phyloP scores from a whole-genome alignment of 2,888 invertebrate species.

The Thymelicus acteon region DNA sequence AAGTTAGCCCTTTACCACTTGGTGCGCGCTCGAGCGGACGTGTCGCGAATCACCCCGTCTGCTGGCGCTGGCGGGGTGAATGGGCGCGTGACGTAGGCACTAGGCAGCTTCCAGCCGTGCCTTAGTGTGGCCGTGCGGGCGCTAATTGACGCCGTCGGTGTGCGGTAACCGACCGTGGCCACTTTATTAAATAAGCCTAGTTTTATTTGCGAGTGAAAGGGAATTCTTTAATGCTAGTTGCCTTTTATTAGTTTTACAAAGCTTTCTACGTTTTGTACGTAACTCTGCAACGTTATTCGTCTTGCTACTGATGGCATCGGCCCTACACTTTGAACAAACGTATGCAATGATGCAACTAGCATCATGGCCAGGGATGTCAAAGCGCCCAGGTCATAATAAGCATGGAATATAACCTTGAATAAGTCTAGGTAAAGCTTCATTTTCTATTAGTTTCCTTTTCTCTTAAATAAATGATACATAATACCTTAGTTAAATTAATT shows the following conservation, averaged over 20 bases:
- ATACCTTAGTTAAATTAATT: too few relatives aligned
- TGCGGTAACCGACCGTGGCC: slow-evolving; percentile 2
- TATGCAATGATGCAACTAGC: too few relatives aligned
- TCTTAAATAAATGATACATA: too few relatives aligned
- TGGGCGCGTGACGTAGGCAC: background rate
- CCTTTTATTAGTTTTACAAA: background rate
- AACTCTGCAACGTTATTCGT: too few relatives aligned
- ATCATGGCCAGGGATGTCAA: too few relatives aligned
- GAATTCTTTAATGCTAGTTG: slow-evolving; percentile 5
- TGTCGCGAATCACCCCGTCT: slow-evolving; percentile 14
- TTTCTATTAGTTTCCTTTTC: too few relatives aligned
- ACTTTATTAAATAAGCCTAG: slow-evolving; percentile 16
- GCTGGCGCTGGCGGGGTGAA: slow-evolving; percentile 2
- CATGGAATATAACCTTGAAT: too few relatives aligned
- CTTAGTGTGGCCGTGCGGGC: background rate
- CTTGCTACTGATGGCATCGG: too few relatives aligned
- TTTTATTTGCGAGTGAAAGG: slow-evolving; percentile 10
- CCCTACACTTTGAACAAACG: too few relatives aligned
- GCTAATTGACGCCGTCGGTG: slow-evolving; percentile 18
- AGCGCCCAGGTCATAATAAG: too few relatives aligned
- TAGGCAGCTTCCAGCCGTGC: background rate
- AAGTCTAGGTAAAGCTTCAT: too few relatives aligned
- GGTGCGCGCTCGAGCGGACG: background rate
- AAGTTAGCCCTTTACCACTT: background rate
- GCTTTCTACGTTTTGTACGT: background rate